Evolutionary conservation across 2,113 vertebrate species (phyloP).

Genomic region (Cynoglossus semilaevis): DNA sequence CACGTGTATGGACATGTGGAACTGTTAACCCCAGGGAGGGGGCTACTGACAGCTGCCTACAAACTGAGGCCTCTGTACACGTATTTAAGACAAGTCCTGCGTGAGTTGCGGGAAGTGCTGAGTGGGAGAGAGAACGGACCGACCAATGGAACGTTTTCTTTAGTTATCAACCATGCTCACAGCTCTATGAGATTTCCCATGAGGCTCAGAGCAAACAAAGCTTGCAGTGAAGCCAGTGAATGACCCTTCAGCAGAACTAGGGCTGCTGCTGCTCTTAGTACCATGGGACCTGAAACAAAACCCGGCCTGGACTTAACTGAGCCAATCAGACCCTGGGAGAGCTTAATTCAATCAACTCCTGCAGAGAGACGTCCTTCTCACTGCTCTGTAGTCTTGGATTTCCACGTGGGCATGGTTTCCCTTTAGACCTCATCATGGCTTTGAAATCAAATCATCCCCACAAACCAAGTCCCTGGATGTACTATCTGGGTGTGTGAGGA

Average conservation of each 20-base stretch:
- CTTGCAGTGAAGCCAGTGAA: constrained; percentile 32
- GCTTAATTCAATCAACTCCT: constrained; percentile 38
- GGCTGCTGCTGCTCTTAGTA: neutral
- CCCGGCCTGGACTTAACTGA: neutral
- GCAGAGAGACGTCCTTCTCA: constrained; percentile 1
- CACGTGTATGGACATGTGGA: constrained; percentile 12
- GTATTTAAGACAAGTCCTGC: constrained; percentile 61
- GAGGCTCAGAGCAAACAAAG: constrained; percentile 53
- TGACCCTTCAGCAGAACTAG: constrained; percentile 19
- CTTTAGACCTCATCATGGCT: constrained; percentile 19
- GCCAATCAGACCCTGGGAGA: constrained; percentile 19
- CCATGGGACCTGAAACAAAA: constrained; percentile 43
- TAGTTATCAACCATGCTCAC: constrained; percentile 53
- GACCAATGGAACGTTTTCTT: constrained; percentile 35
- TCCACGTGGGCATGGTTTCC: neutral
- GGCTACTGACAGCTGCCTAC: constrained; percentile 52
- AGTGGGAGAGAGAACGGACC: neutral
- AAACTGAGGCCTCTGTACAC: constrained; percentile 47
- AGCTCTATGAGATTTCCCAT: constrained; percentile 58
- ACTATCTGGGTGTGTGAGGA: constrained; percentile 23
- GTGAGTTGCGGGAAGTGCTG: constrained; percentile 27
- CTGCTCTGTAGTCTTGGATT: constrained; percentile 1
- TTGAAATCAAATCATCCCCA: constrained; percentile 28
- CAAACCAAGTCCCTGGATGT: constrained; percentile 11
- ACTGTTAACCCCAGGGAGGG: constrained; percentile 38